Base-by-base conservation (phyloP, 2,113 vertebrate species). In the Accipiter cooperii region DNA sequence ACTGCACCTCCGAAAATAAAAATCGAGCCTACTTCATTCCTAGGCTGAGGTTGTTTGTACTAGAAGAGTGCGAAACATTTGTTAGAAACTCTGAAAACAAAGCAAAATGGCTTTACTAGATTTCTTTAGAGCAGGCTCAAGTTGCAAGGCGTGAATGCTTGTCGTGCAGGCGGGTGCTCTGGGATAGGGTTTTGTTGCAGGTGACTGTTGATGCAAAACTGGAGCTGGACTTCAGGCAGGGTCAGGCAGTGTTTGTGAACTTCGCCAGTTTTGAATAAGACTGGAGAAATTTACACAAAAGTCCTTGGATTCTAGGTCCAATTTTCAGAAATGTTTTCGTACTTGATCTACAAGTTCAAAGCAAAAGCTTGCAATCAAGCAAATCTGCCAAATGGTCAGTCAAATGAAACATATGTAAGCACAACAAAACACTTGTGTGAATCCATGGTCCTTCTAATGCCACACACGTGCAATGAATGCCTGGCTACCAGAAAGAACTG, bases 391-490 rank as follows among this genome's bases (percentile, higher is more conserved):
- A 51, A 74, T 22, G 4, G 86, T 71, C 44, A 65, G 38, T 64
- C 54, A 46, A 18, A 24, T 60, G 52, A 70, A 60, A 83, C 2
- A 2, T 20, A 84, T 1, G 2, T 21, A 60, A 68, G 28, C 60
- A 49, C 17, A 29, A 55, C 22, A 57, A 87, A 87, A 74, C 10
- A 1, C 6, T 19, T 34, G 17, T 46, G 60, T 47, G 63, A 84
- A 74, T 51, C n/a, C n/a, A 57, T 2, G 3, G 26, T 66, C 49
- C 44, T 83, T 66, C 57, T 64, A 61, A 65, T 24, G 40, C 55
- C 55, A 64, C 51, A 34, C 8, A 47, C 2, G 1, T 40, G 16
- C 26, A 69, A 61, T 10, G 36, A 70, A 70, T 0, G 0, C 14
- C 22, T 36, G 0, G 18, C 22, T 40, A 40, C 22, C 26, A 90